Percentiles rank a stretch among this genome's conserved stretches.
Conservation (phyloP, 2,797 vertebrate genomes). For the Onychomys arenicola region DNA sequence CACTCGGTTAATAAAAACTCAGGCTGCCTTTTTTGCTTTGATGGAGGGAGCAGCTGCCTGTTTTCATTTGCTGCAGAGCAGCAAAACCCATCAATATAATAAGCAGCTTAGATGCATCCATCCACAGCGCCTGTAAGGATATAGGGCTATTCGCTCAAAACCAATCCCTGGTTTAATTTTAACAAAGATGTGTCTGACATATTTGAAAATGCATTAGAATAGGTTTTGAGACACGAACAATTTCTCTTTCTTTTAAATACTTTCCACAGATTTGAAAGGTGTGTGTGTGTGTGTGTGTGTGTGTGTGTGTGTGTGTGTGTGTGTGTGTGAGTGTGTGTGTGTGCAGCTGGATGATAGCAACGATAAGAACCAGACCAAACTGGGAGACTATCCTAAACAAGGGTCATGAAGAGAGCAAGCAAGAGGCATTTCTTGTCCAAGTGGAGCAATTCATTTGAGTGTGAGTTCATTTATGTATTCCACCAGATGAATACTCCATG, state of each 20-base stretch:
- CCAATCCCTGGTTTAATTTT: conserved; percentile 95
- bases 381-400: conserved; percentile 79
- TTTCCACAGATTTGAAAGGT: conserved; percentile 86
- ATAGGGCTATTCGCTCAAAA: conserved; percentile 96
- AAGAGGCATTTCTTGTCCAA: conserved; percentile 45
- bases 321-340: background rate
- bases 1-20: conserved; percentile 99
- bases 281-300: conserved; percentile 50
- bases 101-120: conserved; percentile 98
- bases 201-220: conserved; percentile 91
- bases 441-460: conserved; percentile 58
- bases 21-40: conserved; percentile 95
- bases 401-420: conserved; percentile 23
- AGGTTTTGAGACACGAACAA: conserved; percentile 87
- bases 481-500: conserved; percentile 47
- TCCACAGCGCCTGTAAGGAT: conserved; percentile 93
- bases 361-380: conserved; percentile 84
- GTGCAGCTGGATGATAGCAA: conserved; percentile 80
- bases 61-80: conserved; percentile 93
- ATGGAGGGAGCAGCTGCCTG: conserved; percentile 94
- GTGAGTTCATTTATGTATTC: conserved; percentile 61
- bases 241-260: conserved; percentile 89
- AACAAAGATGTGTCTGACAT: conserved; percentile 93
- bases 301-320: background rate
- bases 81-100: conserved; percentile 99